These are phyloP conservation scores for Tangara arthus DNA, from an alignment of 2,797 vertebrate genomes.

Conservation along the genomic window DNA sequence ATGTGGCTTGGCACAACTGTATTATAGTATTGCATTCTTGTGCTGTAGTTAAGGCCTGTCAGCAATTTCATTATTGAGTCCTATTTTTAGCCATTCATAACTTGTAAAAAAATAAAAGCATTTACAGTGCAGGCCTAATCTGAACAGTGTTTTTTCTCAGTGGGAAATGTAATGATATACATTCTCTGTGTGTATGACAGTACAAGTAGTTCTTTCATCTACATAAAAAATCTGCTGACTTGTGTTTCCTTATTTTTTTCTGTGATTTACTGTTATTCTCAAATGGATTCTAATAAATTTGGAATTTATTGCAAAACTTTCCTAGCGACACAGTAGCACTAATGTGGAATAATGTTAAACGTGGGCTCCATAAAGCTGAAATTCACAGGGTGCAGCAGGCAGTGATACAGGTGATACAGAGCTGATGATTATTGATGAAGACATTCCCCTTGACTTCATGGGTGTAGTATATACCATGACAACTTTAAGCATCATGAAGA, in stretches of 20 bases:
- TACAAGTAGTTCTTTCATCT: neutral
- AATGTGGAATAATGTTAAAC: neutral
- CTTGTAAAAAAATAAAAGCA: slow-evolving; percentile 10
- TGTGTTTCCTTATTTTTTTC: neutral
- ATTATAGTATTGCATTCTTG: neutral
- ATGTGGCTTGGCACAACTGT: neutral
- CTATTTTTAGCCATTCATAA: slow-evolving; percentile 30
- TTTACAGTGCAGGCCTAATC: slow-evolving; percentile 3
- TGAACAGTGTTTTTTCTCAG: neutral
- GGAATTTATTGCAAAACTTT: neutral
- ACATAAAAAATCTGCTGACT: slow-evolving; percentile 21
- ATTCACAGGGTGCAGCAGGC: neutral
- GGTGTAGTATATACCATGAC: neutral
- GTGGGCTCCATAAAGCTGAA: neutral
- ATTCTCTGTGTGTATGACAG: neutral
- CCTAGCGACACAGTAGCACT: neutral
- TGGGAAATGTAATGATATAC: neutral
- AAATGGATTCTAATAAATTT: slow-evolving; percentile 1
- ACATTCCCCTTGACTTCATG: neutral
- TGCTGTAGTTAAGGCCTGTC: slow-evolving; percentile 10
- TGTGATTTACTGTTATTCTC: neutral
- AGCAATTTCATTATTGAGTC: slow-evolving; percentile 49
- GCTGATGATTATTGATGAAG: neutral
- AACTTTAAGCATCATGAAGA: neutral
- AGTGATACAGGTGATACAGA: neutral